Percentiles rank a stretch among this genome's conserved stretches.
These are phyloP conservation scores for Acromyrmex heyeri DNA, from an alignment of 1,140 invertebrate genomes.

Conservation along the genomic window DNA sequence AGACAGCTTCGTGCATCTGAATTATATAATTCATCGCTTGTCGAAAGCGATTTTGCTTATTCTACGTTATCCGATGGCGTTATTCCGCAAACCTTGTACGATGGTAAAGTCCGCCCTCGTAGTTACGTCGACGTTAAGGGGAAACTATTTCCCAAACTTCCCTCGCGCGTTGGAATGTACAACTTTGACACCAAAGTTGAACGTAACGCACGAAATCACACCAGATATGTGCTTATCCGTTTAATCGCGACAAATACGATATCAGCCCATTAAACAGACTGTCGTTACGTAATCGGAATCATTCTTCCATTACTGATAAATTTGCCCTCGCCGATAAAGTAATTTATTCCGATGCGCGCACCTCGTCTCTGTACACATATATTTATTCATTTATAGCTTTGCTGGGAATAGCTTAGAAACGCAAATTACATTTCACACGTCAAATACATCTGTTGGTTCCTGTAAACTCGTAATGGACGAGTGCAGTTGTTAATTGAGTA, in stretches of 20 bases:
- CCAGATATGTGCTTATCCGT: conserved; percentile 65
- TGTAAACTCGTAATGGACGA: not conserved
- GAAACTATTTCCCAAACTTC: conserved; percentile 46
- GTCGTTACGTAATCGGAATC: conserved; percentile 61
- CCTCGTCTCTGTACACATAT: not conserved
- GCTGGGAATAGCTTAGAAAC: conserved; percentile 2
- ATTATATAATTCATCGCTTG: conserved; percentile 36
- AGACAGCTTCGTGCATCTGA: not conserved
- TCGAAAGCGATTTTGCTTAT: conserved; percentile 20
- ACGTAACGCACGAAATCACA: conserved; percentile 48
- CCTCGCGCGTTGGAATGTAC: conserved; percentile 18
- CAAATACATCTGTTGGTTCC: conserved; percentile 5
- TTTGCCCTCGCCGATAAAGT: conserved; percentile 37
- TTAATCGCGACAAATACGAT: conserved; percentile 55
- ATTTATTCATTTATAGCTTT: conserved; percentile 18
- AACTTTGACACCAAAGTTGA: conserved; percentile 51
- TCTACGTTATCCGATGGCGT: conserved; percentile 3
- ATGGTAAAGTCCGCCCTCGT: conserved; percentile 22
- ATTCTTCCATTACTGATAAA: conserved; percentile 61
- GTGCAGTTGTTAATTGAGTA: not conserved
- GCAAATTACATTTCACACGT: conserved; percentile 25
- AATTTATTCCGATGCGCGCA: conserved; percentile 25
- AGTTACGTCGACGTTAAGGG: not conserved
- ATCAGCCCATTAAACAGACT: conserved; percentile 65
- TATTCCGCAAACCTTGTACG: not conserved